Evolutionary conservation across 30 jellyfish, hydroid and myxozoan species (phyloP).

Genomic region (Hydractinia symbiolongicarpus): DNA sequence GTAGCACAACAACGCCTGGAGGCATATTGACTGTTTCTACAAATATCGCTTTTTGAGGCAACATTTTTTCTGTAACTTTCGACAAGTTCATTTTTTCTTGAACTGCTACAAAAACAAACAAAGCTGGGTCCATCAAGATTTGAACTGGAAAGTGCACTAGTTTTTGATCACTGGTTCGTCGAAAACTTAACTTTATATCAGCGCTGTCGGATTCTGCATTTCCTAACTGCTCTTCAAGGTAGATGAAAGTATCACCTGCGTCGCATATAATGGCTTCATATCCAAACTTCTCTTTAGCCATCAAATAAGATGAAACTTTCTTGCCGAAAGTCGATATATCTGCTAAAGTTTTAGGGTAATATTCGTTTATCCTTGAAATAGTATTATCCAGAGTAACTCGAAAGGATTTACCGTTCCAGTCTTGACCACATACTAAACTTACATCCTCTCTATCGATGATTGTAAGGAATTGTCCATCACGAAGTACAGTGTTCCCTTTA

Average conservation of each 20-base stretch:
- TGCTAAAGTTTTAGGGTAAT: neutral
- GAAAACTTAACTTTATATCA: neutral
- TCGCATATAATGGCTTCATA: neutral
- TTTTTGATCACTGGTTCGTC: neutral
- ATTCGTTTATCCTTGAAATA: neutral
- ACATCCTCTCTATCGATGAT: neutral
- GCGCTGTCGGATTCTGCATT: neutral
- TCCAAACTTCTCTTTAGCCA: neutral
- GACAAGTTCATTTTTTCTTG: neutral
- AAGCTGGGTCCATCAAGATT: neutral
- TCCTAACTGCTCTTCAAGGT: neutral
- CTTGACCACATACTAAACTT: slow-evolving; percentile 8
- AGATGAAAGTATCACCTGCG: neutral
- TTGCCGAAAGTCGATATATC: neutral
- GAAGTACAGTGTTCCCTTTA: neutral
- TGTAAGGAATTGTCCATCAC: neutral
- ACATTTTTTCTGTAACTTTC: neutral
- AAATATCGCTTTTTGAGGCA: slow-evolving; percentile 17
- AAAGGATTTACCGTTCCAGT: slow-evolving; percentile 19
- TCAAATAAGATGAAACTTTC: neutral
- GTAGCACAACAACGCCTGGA: neutral
- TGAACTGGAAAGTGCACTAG: neutral
- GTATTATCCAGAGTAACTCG: slow-evolving; percentile 5
- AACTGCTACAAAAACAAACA: slow-evolving; percentile 13
- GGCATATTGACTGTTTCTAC: slow-evolving; percentile 10